Conservation (phyloP, 2,888 invertebrate species). For the Rhodophaea formosa region DNA sequence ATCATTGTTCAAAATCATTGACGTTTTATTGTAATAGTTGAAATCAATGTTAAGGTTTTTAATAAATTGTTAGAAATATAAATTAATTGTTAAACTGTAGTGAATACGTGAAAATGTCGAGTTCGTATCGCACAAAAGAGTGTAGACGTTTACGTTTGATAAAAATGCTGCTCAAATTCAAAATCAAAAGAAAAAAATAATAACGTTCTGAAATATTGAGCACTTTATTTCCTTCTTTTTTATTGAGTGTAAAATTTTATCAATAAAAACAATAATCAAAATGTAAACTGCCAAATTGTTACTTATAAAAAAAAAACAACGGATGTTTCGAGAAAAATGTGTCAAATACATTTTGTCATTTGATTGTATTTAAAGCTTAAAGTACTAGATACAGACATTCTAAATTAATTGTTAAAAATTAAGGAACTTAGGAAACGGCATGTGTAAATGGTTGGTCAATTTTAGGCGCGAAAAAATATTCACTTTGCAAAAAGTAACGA, state of each 20-base stretch:
- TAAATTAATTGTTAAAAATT: conserved; percentile 58
- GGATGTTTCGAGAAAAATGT: conserved; percentile 35
- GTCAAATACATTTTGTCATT: conserved; percentile 44
- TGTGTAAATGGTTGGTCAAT: conserved; percentile 57
- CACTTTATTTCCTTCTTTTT: not conserved
- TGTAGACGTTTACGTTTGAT: conserved; percentile 46
- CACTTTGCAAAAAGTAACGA: conserved; percentile 15
- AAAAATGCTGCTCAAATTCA: conserved; percentile 17
- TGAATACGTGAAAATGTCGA: conserved; percentile 60
- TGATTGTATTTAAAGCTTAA: conserved; percentile 31
- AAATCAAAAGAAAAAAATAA: not conserved
- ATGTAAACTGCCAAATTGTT: conserved; percentile 53
- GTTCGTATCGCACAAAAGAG: conserved; percentile 71
- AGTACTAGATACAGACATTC: conserved; percentile 45
- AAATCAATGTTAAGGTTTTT: conserved; percentile 53
- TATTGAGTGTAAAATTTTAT: conserved; percentile 2
- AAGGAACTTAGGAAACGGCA: conserved; percentile 29
- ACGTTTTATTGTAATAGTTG: conserved; percentile 60
- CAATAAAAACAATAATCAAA: conserved; percentile 31
- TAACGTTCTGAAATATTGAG: not conserved
- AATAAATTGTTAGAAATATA: conserved; percentile 43
- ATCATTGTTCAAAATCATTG: conserved; percentile 38
- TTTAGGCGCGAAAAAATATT: conserved; percentile 50
- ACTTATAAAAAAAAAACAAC: conserved; percentile 28
- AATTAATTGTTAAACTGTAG: conserved; percentile 64